These are phyloP conservation scores for Tetramorium bicarinatum DNA, from an alignment of 2,888 invertebrate genomes.

Conservation along the genomic window DNA sequence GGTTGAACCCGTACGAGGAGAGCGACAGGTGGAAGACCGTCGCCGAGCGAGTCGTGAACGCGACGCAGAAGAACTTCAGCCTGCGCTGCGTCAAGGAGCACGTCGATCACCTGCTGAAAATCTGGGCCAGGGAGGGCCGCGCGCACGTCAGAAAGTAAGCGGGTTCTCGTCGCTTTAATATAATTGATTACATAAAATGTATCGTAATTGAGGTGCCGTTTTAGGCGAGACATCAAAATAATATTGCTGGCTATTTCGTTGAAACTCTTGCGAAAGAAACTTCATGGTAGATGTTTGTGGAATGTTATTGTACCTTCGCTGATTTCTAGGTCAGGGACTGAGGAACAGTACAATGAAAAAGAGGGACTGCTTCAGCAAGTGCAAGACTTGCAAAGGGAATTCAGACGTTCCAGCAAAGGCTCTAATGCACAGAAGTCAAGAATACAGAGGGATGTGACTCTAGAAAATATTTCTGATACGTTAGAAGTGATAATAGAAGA, in stretches of 20 bases:
- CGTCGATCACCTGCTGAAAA: constrained; percentile 44
- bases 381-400: constrained; percentile 42
- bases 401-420: constrained; percentile 25
- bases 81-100: constrained; percentile 47
- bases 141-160: constrained; percentile 31
- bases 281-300: neutral
- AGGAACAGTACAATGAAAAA: constrained; percentile 48
- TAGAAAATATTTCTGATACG: constrained; percentile 48
- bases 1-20: constrained; percentile 38
- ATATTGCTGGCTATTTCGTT: neutral
- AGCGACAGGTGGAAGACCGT: constrained; percentile 43
- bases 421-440: constrained; percentile 18
- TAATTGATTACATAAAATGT: constrained; percentile 1
- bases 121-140: constrained; percentile 40
- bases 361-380: constrained; percentile 36
- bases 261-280: neutral
- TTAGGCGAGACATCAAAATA: neutral
- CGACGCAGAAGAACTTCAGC: constrained; percentile 49
- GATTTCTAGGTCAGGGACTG: constrained; percentile 30
- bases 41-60: constrained; percentile 35
- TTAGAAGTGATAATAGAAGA: constrained; percentile 53
- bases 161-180: neutral
- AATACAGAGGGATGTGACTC: constrained; percentile 2
- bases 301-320: neutral
- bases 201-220: neutral